phyloP scores from a whole-genome alignment of 2,888 invertebrate genomes.

The Megastigmus dorsalis region DNA sequence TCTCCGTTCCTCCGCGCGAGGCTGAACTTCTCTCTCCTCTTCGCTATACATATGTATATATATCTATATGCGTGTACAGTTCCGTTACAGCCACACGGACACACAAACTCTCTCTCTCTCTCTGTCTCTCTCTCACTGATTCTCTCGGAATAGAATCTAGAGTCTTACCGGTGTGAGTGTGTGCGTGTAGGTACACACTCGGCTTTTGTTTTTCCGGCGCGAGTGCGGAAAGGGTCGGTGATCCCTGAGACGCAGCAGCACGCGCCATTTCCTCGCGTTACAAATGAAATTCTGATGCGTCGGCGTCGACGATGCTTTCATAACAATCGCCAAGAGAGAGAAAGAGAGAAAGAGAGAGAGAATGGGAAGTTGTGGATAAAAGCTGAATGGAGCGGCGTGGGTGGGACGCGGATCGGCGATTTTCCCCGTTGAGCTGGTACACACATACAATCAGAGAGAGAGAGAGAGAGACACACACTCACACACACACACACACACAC shows the following conservation, averaged over 20 bases:
- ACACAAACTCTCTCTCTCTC: neutral
- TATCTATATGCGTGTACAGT: no score
- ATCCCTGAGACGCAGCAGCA: no score
- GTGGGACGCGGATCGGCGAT: conserved; percentile 1
- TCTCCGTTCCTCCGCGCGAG: no score
- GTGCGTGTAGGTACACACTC: neutral
- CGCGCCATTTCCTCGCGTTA: neutral
- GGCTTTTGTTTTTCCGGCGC: conserved; percentile 46
- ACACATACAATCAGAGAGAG: no score
- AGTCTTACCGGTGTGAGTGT: conserved; percentile 35
- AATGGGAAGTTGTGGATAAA: neutral
- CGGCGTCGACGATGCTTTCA: conserved; percentile 25
- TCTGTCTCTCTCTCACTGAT: neutral
- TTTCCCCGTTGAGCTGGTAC: no score
- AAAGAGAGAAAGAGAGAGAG: neutral
- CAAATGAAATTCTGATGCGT: conserved; percentile 48
- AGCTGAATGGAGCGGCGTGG: neutral
- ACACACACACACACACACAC: no score
- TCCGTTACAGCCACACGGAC: conserved; percentile 35
- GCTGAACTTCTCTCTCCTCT: no score
- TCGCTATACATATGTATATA: no score
- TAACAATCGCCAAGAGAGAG: conserved; percentile 22
- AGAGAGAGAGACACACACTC: no score
- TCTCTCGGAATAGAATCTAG: conserved; percentile 34
- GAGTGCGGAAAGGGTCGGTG: conserved; percentile 31